phyloP scores from a whole-genome alignment of 2,888 invertebrate genomes.

The Coremacera marginata region DNA sequence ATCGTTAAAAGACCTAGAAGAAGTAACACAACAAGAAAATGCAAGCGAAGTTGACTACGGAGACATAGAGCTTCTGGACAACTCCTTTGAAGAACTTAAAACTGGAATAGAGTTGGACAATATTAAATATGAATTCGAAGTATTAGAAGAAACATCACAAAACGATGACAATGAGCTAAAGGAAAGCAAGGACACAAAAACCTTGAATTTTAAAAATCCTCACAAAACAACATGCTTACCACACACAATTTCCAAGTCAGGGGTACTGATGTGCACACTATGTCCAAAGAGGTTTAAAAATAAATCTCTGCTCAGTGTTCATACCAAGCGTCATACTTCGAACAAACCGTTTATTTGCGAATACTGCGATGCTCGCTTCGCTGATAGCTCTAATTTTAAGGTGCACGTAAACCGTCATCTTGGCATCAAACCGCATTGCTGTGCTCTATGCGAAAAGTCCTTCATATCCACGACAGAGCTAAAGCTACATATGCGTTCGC shows the following conservation, averaged over 20 bases:
- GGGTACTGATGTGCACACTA: constrained; percentile 8
- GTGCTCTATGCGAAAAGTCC: constrained; percentile 40
- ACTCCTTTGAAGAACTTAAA: background rate
- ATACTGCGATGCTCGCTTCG: constrained; percentile 44
- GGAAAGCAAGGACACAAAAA: background rate
- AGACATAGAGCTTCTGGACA: background rate
- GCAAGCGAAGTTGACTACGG: background rate
- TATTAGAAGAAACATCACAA: background rate
- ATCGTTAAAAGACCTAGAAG: background rate
- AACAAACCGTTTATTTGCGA: constrained; percentile 43
- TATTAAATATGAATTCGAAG: background rate
- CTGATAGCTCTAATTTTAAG: constrained; percentile 46
- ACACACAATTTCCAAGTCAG: background rate
- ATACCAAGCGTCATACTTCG: constrained; percentile 22
- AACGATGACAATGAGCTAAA: background rate
- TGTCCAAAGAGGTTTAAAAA: constrained; percentile 42
- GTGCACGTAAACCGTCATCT: constrained; percentile 43
- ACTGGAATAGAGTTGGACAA: background rate
- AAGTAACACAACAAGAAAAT: background rate
- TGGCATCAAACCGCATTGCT: constrained; percentile 42
- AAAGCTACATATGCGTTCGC: constrained; percentile 43
- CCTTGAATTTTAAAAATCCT: background rate
- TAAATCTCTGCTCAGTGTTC: constrained; percentile 38
- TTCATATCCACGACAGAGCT: constrained; percentile 43
- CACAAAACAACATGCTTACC: background rate